Evolutionary conservation across 2,113 vertebrate genomes (phyloP), one percentile per base, ranked within the genome.

Genomic region (Oceanodroma tethys): DNA sequence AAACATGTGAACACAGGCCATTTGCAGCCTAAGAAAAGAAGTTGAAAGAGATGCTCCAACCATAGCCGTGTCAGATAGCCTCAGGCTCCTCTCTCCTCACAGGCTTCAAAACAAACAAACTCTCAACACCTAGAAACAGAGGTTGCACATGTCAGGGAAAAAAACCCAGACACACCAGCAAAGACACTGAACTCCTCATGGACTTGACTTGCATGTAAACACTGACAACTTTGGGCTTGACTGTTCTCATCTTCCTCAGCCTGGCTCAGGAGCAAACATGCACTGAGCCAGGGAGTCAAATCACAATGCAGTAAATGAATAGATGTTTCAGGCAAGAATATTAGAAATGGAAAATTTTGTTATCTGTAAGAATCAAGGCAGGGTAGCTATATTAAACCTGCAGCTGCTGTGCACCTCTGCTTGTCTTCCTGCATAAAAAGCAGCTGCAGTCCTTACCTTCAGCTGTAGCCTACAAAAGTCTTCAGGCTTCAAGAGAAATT

Each of bases 41-140:
- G 83, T 40, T 93, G 86, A 97, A 95, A 97, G 92, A 93, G 88
- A 78, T 85, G 92, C 94, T 91, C 76, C 81, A 73, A 47, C 43
- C 10, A 0, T 12, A 81, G 88, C 82, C 0, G 5, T 88, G 93
- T 89, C 91, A 94, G 88, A 86, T 71, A 63, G 96, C 95, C 95
- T 91, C 81, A 0, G 93, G 95, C 95, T 86, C 68, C 74, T 78
- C 91, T 89, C 72, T 86, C 53, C 76, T 94, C 86, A 63, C 73
- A 42, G 80, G 93, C 86, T 78, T 86, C 86, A 90, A 73, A 95
- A 89, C 76, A 92, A 82, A 93, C 81, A 74, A 66, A 88, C 59
- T 80, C 85, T 71, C 88, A 92, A 86, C 92, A 90, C 92, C 78
- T 60, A 81, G 91, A 92, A 95, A 91, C 76, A 97, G 90, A 93